These are phyloP conservation scores for Acanthococcus lagerstroemiae DNA, from an alignment of 2,888 invertebrate genomes.

Conservation along the genomic window DNA sequence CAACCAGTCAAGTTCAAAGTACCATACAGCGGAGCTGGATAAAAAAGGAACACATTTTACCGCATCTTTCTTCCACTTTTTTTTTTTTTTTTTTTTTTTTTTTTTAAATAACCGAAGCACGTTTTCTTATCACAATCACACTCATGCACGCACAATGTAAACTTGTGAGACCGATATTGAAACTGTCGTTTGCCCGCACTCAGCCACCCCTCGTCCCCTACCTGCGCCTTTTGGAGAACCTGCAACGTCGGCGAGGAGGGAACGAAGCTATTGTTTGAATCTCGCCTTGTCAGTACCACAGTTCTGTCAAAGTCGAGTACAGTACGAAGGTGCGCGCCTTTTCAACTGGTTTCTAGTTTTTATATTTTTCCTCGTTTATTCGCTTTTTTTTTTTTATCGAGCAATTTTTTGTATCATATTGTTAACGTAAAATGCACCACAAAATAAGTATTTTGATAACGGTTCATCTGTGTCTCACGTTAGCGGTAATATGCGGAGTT, in stretches of 20 bases:
- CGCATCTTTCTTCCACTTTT: neutral
- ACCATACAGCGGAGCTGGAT: neutral
- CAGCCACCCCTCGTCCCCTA: slow-evolving; percentile 11
- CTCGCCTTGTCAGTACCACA: slow-evolving; percentile 9
- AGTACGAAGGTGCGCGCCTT: slow-evolving; percentile 28
- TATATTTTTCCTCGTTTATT: neutral
- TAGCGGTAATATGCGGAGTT: slow-evolving; percentile 21
- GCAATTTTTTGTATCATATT: neutral
- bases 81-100: neutral
- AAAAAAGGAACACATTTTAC: neutral
- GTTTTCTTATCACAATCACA: too few species aligned
- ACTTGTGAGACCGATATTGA: neutral
- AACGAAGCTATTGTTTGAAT: slow-evolving; percentile 23
- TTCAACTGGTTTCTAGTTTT: slow-evolving; percentile 17
- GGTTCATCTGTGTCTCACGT: slow-evolving; percentile 20
- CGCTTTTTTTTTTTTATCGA: neutral
- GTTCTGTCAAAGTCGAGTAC: slow-evolving; percentile 26
- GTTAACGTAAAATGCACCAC: slow-evolving; percentile 15
- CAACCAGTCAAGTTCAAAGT: neutral
- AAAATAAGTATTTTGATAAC: slow-evolving; percentile 24
- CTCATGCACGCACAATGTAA: slow-evolving; percentile 17
- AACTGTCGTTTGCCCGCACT: neutral
- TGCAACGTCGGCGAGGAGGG: slow-evolving; percentile 22
- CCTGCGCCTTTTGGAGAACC: slow-evolving; percentile 11
- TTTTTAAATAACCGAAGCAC: too few species aligned